A percentile compares a stretch with the other conserved stretches of the same genome.
These are phyloP conservation scores for Chaetorhynchus papuensis DNA, from an alignment of 2,113 vertebrate genomes.

Conservation along the genomic window DNA sequence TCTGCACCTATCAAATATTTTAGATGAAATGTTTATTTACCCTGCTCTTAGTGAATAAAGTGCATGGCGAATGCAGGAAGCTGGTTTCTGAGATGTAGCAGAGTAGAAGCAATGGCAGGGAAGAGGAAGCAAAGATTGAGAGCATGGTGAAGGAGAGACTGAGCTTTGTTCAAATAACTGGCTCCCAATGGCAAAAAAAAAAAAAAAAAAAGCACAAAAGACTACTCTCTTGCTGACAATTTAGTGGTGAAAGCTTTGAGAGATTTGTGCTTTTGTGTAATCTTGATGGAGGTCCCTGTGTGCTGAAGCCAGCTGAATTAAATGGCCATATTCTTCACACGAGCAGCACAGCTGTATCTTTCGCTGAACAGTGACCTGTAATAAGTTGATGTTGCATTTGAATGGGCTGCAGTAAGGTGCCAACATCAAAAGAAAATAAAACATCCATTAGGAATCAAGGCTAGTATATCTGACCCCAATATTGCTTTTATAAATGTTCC, in stretches of 20 bases:
- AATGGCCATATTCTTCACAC: not conserved
- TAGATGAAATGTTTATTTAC: not conserved
- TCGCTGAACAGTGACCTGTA: not conserved
- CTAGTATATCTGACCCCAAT: not conserved
- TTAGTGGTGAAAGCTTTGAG: slow-evolving; percentile 33
- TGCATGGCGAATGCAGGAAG: not conserved
- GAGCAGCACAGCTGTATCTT: not conserved
- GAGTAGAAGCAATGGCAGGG: not conserved
- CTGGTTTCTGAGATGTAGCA: not conserved
- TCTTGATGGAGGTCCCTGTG: not conserved
- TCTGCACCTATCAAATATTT: not conserved
- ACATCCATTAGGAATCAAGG: not conserved
- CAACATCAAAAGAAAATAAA: not conserved
- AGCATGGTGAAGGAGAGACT: not conserved
- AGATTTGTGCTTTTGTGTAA: not conserved
- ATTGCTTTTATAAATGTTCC: not conserved
- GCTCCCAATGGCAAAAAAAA: not conserved
- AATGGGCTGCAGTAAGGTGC: not conserved
- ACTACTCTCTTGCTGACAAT: not conserved
- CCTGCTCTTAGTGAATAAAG: slow-evolving; percentile 23
- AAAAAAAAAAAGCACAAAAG: not conserved
- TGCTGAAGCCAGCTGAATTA: slow-evolving; percentile 22
- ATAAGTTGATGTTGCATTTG: not conserved
- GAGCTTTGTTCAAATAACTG: slow-evolving; percentile 38
- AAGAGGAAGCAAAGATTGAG: not conserved